Conservation (phyloP, 2,888 invertebrate species). For the Balanococcus diminutus region DNA sequence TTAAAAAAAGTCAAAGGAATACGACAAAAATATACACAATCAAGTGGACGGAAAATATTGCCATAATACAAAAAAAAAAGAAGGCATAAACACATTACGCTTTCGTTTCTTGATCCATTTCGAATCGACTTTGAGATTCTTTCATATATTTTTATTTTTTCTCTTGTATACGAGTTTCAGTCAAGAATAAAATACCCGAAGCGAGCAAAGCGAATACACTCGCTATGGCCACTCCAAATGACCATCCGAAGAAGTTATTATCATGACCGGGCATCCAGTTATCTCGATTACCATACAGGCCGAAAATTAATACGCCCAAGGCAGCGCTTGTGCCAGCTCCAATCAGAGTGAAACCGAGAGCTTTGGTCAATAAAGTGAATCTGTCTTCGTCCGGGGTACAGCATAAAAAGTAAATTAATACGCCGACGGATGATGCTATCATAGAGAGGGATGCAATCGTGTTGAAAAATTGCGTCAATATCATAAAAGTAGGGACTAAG, state of each 20-base stretch:
- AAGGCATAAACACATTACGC: constrained; percentile 62
- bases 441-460: constrained; percentile 80
- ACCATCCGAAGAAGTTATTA: constrained; percentile 96
- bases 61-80: background rate
- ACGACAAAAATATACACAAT: constrained; percentile 39
- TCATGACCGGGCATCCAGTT: constrained; percentile 95
- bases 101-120: constrained; percentile 75
- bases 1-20: constrained; percentile 7
- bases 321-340: constrained; percentile 76
- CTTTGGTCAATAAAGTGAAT: constrained; percentile 73
- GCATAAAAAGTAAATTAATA: constrained; percentile 83
- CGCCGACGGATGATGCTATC: constrained; percentile 74
- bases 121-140: constrained; percentile 84
- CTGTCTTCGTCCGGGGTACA: constrained; percentile 82
- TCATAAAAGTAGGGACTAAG: constrained; percentile 89
- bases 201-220: constrained; percentile 77
- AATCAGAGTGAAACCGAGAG: constrained; percentile 71
- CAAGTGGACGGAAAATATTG: constrained; percentile 45
- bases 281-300: constrained; percentile 81
- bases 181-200: constrained; percentile 77
- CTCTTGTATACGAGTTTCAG: constrained; percentile 78
- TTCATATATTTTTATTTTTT: constrained; percentile 76
- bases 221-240: constrained; percentile 85
- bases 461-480: constrained; percentile 92
- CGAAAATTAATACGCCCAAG: constrained; percentile 87